A percentile compares a stretch with the other conserved stretches of the same genome.
Evolutionary conservation across 2,888 invertebrate genomes (phyloP).

Genomic region (Lycophotia porphyrea): DNA sequence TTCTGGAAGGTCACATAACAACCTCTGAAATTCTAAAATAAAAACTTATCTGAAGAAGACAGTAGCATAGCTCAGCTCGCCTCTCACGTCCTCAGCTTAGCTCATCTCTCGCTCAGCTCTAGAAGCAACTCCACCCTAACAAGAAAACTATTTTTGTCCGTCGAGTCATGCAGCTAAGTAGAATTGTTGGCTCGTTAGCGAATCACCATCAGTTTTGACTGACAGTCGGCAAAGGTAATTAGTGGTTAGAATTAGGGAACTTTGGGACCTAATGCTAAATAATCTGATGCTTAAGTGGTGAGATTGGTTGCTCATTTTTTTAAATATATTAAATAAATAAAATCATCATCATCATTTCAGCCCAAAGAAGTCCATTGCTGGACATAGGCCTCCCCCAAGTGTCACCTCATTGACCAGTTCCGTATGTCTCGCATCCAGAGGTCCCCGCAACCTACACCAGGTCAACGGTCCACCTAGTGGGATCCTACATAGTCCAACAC

Average conservation of each 20-base stretch:
- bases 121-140: slow-evolving; percentile 36
- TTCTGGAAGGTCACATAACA: background rate
- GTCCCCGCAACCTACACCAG: too few species aligned
- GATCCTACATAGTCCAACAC: background rate
- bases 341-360: too few species aligned
- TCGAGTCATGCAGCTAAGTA: slow-evolving; percentile 71
- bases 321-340: too few species aligned
- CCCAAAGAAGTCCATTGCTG: too few species aligned
- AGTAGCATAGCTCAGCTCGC: background rate
- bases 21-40: background rate
- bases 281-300: background rate
- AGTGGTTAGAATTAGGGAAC: slow-evolving; percentile 52
- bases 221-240: slow-evolving; percentile 68
- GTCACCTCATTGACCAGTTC: too few species aligned
- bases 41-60: background rate
- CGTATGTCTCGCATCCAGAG: too few species aligned
- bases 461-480: too few species aligned
- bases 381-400: too few species aligned
- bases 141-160: slow-evolving; percentile 64
- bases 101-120: slow-evolving; percentile 29
- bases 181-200: slow-evolving; percentile 67
- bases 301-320: too few species aligned
- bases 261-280: slow-evolving; percentile 29
- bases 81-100: background rate
- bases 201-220: slow-evolving; percentile 67